Evolutionary conservation across 2,888 invertebrate genomes (phyloP).

Genomic region (Cephalotes varians): DNA sequence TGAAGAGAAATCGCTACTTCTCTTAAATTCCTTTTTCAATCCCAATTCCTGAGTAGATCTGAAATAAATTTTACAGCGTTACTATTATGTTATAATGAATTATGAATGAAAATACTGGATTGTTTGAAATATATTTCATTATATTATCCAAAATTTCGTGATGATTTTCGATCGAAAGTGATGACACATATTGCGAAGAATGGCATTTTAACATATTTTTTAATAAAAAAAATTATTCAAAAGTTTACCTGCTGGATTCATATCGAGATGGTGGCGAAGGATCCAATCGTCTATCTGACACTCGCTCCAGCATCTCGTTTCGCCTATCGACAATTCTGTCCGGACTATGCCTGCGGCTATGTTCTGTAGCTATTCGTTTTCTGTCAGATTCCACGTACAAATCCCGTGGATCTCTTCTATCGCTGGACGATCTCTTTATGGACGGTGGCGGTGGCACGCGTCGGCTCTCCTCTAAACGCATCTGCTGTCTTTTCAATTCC

Average conservation of each 20-base stretch:
- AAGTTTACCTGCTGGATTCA: slow-evolving; percentile 80
- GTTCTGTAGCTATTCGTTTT: slow-evolving; percentile 82
- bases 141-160: neutral
- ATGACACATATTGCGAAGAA: neutral
- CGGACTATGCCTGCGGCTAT: slow-evolving; percentile 81
- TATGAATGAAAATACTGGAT: neutral
- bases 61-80: neutral
- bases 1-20: slow-evolving; percentile 81
- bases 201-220: neutral
- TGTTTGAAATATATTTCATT: no score
- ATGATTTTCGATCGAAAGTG: neutral
- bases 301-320: slow-evolving; percentile 82
- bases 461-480: slow-evolving; percentile 85
- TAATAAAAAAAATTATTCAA: neutral
- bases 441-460: slow-evolving; percentile 79
- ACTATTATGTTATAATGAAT: neutral
- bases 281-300: slow-evolving; percentile 82
- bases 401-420: slow-evolving; percentile 83
- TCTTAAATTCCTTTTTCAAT: slow-evolving; percentile 83
- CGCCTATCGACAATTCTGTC: slow-evolving; percentile 82
- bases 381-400: slow-evolving; percentile 83
- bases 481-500: slow-evolving; percentile 93
- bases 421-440: slow-evolving; percentile 81
- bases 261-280: slow-evolving; percentile 81
- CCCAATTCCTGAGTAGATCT: slow-evolving; percentile 82